A percentile compares a stretch with the other conserved stretches of the same genome.
phyloP scores from a whole-genome alignment of 2,888 invertebrate genomes.

The Mythimna lalbum region DNA sequence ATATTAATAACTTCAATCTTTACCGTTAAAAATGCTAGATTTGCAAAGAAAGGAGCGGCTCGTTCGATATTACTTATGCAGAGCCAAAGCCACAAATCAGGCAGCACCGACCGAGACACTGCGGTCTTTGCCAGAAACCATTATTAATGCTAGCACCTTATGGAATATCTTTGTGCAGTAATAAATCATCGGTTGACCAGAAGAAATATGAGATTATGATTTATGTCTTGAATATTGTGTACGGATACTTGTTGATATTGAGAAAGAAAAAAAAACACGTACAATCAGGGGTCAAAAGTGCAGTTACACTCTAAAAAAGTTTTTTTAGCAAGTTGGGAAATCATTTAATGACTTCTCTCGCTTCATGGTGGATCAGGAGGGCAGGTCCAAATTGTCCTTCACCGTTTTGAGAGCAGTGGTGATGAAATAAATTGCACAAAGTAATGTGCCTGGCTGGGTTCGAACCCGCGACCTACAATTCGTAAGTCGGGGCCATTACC shows the following conservation, averaged over 20 bases:
- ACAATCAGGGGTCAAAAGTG: too few species aligned
- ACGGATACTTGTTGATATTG: background rate
- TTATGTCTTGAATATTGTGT: background rate
- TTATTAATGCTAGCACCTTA: background rate
- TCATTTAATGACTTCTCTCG: too few species aligned
- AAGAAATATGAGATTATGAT: background rate
- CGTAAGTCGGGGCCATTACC: too few species aligned
- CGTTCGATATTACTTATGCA: constrained; percentile 4
- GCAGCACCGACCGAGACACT: background rate
- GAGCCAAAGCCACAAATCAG: constrained; percentile 12
- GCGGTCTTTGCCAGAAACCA: background rate
- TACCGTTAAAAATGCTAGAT: background rate
- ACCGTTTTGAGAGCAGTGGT: too few species aligned
- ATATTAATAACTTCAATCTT: background rate
- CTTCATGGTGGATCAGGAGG: too few species aligned
- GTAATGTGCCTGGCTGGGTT: too few species aligned
- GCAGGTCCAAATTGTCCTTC: too few species aligned
- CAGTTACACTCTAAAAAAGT: too few species aligned
- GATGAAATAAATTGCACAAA: too few species aligned
- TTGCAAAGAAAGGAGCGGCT: background rate
- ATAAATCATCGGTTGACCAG: background rate
- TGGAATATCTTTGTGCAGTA: background rate
- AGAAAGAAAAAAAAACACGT: too few species aligned
- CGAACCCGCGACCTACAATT: too few species aligned
- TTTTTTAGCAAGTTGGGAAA: too few species aligned